phyloP scores from a whole-genome alignment of 2,888 invertebrate species.

The Plusia festucae region DNA sequence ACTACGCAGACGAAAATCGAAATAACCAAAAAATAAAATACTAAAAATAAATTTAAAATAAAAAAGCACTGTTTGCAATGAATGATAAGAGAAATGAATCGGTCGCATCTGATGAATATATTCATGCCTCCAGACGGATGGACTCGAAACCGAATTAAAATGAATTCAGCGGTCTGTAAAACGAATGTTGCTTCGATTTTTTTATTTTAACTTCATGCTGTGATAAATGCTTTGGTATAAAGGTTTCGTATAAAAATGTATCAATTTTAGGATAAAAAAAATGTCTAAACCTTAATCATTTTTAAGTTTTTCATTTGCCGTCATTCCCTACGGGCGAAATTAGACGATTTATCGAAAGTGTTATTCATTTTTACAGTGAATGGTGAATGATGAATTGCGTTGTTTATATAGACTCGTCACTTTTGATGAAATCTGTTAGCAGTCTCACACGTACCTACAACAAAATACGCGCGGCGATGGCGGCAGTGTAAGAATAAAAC shows the following conservation, averaged over 20 bases:
- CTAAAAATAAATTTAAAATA: not conserved
- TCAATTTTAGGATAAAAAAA: too few relatives aligned
- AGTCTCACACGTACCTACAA: too few relatives aligned
- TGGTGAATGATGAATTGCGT: too few relatives aligned
- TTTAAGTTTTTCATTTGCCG: too few relatives aligned
- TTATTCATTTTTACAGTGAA: too few relatives aligned
- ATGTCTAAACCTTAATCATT: not conserved
- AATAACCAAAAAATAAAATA: not conserved
- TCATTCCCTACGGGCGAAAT: too few relatives aligned
- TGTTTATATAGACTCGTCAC: too few relatives aligned
- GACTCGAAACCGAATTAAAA: slow-evolving; percentile 6
- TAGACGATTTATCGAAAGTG: too few relatives aligned
- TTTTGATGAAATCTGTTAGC: too few relatives aligned
- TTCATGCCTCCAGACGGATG: slow-evolving; percentile 3
- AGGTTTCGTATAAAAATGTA: not conserved
- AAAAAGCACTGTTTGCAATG: not conserved
- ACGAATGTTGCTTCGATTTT: slow-evolving; percentile 19
- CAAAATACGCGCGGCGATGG: too few relatives aligned
- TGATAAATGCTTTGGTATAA: slow-evolving; percentile 2
- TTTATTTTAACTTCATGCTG: slow-evolving; percentile 2
- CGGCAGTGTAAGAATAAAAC: too few relatives aligned
- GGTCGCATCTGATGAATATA: slow-evolving; percentile 6
- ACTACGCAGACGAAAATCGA: too few relatives aligned
- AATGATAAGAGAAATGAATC: slow-evolving; percentile 6
- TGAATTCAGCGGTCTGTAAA: slow-evolving; percentile 10